Evolutionary conservation across 2,797 vertebrate genomes (phyloP).

Genomic region (Acridotheres tristis): DNA sequence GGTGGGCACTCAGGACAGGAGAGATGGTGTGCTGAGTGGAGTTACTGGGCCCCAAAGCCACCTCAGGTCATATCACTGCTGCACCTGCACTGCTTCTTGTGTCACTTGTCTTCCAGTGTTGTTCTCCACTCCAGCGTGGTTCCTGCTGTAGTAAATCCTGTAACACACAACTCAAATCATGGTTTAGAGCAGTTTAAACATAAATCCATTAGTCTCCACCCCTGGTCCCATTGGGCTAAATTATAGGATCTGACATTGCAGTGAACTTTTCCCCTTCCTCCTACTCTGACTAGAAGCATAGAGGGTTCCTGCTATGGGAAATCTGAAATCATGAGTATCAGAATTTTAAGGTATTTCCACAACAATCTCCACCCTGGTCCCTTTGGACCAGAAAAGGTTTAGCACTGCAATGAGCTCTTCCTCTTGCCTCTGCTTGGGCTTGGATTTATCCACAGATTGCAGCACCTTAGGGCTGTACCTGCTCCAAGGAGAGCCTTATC

Average conservation of each 20-base stretch:
- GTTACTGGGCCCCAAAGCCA: neutral
- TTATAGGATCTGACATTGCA: neutral
- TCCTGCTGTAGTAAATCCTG: neutral
- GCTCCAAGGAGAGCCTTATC: neutral
- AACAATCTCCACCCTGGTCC: neutral
- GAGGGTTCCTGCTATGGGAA: neutral
- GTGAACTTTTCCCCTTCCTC: neutral
- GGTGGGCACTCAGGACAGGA: neutral
- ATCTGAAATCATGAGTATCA: neutral
- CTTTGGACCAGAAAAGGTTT: neutral
- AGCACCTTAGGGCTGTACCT: neutral
- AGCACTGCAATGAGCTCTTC: neutral
- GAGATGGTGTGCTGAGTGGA: neutral
- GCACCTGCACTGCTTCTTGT: neutral
- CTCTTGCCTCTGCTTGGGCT: neutral
- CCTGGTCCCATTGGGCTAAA: neutral
- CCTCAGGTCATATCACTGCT: neutral
- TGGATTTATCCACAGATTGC: neutral
- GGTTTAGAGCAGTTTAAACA: neutral
- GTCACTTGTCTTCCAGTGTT: neutral
- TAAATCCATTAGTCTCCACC: neutral
- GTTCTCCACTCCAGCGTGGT: rapidly evolving
- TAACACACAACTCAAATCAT: neutral
- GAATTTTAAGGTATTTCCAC: neutral
- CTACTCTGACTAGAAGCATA: neutral